Evolutionary conservation across 2,113 vertebrate species (phyloP).

Genomic region (Thymallus thymallus): DNA sequence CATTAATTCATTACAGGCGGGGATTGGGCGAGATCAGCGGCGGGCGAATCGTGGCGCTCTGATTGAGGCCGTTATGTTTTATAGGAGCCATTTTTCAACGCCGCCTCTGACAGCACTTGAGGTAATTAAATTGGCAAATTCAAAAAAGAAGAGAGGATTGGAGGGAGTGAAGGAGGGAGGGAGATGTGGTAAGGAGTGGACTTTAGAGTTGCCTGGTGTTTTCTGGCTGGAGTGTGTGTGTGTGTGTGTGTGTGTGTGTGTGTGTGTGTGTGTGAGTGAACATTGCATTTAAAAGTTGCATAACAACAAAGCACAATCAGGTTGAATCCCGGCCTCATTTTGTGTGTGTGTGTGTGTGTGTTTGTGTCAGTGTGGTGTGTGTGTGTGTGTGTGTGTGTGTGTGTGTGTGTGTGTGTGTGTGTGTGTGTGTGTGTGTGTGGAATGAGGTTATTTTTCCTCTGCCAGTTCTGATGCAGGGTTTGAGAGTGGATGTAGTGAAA

Average conservation of each 20-base stretch:
- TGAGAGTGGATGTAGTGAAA: constrained; percentile 56
- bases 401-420: constrained; percentile 25
- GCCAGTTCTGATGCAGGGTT: constrained; percentile 63
- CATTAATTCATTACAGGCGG: constrained; percentile 79
- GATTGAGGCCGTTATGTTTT: constrained; percentile 98
- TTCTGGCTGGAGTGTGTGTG: neutral
- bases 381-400: neutral
- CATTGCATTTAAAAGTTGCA: too few relatives aligned
- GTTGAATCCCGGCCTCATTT: too few relatives aligned
- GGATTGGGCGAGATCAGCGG: constrained; percentile 56
- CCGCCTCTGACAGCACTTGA: constrained; percentile 92
- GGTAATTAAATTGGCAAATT: constrained; percentile 98
- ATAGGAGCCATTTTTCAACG: constrained; percentile 98
- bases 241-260: too few relatives aligned
- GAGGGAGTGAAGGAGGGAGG: neutral
- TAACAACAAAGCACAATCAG: too few relatives aligned
- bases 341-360: too few relatives aligned
- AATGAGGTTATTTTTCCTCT: constrained; percentile 60
- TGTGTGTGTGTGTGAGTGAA: neutral
- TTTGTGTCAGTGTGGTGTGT: constrained; percentile 35
- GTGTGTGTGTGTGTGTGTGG: constrained; percentile 14
- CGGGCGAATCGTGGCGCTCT: constrained; percentile 84
- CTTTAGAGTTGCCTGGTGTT: neutral
- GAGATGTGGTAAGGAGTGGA: neutral
- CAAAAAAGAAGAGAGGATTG: constrained; percentile 42